Evolutionary conservation across 2,888 invertebrate genomes (phyloP), one percentile per base, ranked within the genome.

Genomic region (Teleiodes luculella): DNA sequence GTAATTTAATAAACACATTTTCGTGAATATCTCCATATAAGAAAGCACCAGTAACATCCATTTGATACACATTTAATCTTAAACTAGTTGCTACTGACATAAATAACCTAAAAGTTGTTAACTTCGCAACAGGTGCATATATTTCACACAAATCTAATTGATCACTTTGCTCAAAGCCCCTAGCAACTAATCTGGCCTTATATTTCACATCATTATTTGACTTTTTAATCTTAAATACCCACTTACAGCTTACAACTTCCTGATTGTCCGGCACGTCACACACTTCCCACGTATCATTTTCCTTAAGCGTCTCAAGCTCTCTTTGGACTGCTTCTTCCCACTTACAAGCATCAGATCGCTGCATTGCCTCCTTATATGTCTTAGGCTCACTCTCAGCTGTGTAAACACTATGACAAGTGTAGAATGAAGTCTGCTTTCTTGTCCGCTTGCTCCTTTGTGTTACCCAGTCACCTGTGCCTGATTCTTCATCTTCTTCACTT

Each of bases 201-300:
- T 58, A 60, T 24, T 53, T 24, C 8, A 33, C 37, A 41, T n/a
- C n/a, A n/a, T n/a, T n/a, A n/a, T n/a, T n/a, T n/a, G n/a, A n/a
- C n/a, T n/a, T 11, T 53, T 65, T 67, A 0, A 59, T 49, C 49
- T 59, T 63, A 51, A 66, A 66, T 1, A 65, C 60, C 67, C 67
- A 67, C 39, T 65, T 66, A 13, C 57, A 59, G 55, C 57, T 58
- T 11, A 65, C 37, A 3, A 45, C 46, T 8, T 61, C 59, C 28
- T 51, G 28, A 35, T 18, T 28, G 3, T 10, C 33, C 13, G 35
- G 31, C 16, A 35, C 5, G 18, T 37, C 13, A 50, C 33, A 49
- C 24, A 30, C 10, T 14, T 18, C 16, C 37, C 35, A 37, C 14
- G 53, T 31, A 5, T 43, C 16, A 20, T 30, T 30, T 6, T 36